Conservation (phyloP, 2,797 vertebrate species). For the Numenius phaeopus region DNA sequence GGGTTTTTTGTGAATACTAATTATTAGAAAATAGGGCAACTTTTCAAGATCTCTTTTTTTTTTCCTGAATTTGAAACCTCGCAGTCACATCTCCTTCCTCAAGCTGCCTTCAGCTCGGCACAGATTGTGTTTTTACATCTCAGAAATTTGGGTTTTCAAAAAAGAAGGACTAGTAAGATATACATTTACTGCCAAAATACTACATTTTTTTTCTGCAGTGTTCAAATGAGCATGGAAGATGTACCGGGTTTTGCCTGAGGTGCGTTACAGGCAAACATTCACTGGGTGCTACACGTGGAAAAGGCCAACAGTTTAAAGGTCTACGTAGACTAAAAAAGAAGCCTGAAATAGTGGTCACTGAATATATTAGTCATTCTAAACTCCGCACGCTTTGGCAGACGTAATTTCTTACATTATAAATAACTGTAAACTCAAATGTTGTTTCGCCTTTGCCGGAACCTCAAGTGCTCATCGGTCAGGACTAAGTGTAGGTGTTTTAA, state of each 20-base stretch:
- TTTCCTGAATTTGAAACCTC: not conserved
- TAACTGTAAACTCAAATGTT: not conserved
- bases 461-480: not conserved
- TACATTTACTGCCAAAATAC: not conserved
- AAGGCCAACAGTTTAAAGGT: not conserved
- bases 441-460: not conserved
- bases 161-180: not conserved
- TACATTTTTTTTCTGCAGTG: not conserved
- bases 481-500: not conserved
- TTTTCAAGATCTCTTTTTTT: not conserved
- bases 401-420: not conserved
- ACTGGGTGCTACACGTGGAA: not conserved
- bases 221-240: not conserved
- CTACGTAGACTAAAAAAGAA: not conserved
- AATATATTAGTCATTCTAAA: not conserved
- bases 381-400: not conserved
- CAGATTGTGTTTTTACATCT: constrained; percentile 28
- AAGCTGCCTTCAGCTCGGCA: constrained; percentile 2
- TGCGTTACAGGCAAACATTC: not conserved
- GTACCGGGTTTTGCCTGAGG: not conserved
- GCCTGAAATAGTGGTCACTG: accelerated
- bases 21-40: constrained; percentile 49
- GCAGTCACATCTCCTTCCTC: constrained; percentile 3
- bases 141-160: not conserved
- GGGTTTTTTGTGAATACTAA: constrained; percentile 48